These are phyloP conservation scores for Neodiprion pinetum DNA, from an alignment of 1,140 invertebrate genomes.

Conservation along the genomic window DNA sequence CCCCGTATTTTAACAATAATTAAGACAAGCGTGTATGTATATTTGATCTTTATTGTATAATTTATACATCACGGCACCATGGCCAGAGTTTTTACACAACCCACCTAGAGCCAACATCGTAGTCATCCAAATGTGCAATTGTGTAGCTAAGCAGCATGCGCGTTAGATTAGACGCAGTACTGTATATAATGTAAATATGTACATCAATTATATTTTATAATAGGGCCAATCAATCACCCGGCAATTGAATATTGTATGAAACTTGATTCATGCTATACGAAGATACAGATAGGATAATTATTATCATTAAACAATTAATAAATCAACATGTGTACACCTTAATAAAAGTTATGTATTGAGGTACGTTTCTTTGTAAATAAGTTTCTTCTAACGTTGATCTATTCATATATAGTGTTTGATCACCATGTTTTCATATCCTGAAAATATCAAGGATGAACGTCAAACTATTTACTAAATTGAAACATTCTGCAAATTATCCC, in stretches of 20 bases:
- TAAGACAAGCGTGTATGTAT: not conserved
- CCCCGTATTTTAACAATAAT: not conserved
- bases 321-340: constrained; percentile 61
- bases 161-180: constrained; percentile 44
- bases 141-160: constrained; percentile 53
- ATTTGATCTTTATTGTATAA: constrained; percentile 12
- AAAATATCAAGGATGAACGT: too few species aligned
- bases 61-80: not conserved
- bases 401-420: too few species aligned
- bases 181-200: constrained; percentile 64
- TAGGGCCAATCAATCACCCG: constrained; percentile 57
- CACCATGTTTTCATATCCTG: too few species aligned
- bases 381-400: not conserved
- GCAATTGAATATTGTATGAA: constrained; percentile 53
- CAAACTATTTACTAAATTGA: too few species aligned
- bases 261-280: constrained; percentile 43
- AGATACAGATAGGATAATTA: constrained; percentile 58
- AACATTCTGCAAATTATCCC: too few species aligned
- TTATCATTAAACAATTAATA: constrained; percentile 57
- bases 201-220: constrained; percentile 64
- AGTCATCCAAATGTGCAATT: constrained; percentile 59
- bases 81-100: constrained; percentile 30
- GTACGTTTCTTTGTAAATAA: constrained; percentile 54
- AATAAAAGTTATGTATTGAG: constrained; percentile 64
- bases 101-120: constrained; percentile 60